These are phyloP conservation scores for Scaptomyza flava DNA, from an alignment of 2,888 invertebrate species.

Conservation along the genomic window DNA sequence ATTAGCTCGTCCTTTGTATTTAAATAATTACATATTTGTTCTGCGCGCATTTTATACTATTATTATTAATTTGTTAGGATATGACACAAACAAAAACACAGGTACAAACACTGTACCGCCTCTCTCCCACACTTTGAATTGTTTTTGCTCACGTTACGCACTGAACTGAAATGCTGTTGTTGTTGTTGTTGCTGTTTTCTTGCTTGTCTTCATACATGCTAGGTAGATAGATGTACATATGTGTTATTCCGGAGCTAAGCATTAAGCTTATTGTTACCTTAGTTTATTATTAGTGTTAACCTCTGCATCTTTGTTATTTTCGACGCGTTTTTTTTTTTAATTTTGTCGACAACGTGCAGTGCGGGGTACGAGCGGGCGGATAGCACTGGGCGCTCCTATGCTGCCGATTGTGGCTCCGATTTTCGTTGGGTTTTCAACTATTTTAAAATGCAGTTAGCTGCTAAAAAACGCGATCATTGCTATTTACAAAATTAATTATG, in stretches of 20 bases:
- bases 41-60: conserved; percentile 31
- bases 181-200: conserved; percentile 29
- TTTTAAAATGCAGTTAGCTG: conserved; percentile 49
- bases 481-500: conserved; percentile 42
- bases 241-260: conserved; percentile 19
- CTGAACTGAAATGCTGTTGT: conserved; percentile 28
- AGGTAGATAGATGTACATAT: conserved; percentile 11
- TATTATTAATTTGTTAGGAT: conserved; percentile 34
- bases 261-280: conserved; percentile 37
- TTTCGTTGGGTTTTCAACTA: conserved; percentile 59
- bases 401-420: conserved; percentile 34
- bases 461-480: conserved; percentile 42
- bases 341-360: conserved; percentile 48
- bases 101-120: conserved; percentile 37
- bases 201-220: conserved; percentile 17
- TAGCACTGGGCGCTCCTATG: conserved; percentile 60
- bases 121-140: conserved; percentile 36
- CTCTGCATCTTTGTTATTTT: conserved; percentile 54
- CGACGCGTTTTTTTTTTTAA: conserved; percentile 50
- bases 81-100: conserved; percentile 33
- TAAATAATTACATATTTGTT: conserved; percentile 65
- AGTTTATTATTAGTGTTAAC: conserved; percentile 47
- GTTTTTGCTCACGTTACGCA: conserved; percentile 41
- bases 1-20: conserved; percentile 58
- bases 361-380: conserved; percentile 48